Conservation (phyloP, 2,888 invertebrate genomes). For the Drosophila nigricruria region DNA sequence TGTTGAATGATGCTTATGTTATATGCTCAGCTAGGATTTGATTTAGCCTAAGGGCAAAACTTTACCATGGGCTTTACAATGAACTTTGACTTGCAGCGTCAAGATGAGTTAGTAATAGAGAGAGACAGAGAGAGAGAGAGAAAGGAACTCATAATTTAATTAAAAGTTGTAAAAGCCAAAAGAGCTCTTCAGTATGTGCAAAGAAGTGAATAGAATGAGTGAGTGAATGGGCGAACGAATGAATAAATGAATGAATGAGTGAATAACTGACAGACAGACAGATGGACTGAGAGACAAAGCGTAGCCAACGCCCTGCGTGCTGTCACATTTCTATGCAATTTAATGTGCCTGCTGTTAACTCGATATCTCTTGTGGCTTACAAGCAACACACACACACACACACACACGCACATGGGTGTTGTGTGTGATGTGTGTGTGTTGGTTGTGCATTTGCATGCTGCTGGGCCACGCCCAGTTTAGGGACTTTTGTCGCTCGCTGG, state of each 20-base stretch:
- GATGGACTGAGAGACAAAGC: neutral
- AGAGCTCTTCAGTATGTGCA: constrained; percentile 8
- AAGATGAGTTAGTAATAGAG: neutral
- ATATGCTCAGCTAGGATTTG: neutral
- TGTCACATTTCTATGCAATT: constrained; percentile 59
- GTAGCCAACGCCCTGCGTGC: constrained; percentile 48
- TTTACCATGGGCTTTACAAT: neutral
- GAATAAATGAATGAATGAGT: constrained; percentile 7
- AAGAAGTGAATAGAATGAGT: constrained; percentile 10
- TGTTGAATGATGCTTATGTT: neutral
- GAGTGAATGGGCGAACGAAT: constrained; percentile 6
- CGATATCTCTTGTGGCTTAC: constrained; percentile 52
- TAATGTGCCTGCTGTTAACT: constrained; percentile 52
- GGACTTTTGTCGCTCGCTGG: constrained; percentile 12
- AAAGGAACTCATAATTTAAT: constrained; percentile 47
- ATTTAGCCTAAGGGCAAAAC: neutral
- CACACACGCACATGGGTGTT: neutral
- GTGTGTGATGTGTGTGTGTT: constrained; percentile 3
- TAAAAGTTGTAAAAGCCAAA: constrained; percentile 52
- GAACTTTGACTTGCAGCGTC: neutral
- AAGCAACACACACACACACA: constrained; percentile 1
- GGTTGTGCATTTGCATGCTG: constrained; percentile 36
- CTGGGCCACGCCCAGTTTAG: constrained; percentile 47
- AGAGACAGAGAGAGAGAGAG: neutral
- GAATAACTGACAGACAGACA: constrained; percentile 1